Conservation (phyloP, 2,113 vertebrate species). For the Emydocephalus ijimae region DNA sequence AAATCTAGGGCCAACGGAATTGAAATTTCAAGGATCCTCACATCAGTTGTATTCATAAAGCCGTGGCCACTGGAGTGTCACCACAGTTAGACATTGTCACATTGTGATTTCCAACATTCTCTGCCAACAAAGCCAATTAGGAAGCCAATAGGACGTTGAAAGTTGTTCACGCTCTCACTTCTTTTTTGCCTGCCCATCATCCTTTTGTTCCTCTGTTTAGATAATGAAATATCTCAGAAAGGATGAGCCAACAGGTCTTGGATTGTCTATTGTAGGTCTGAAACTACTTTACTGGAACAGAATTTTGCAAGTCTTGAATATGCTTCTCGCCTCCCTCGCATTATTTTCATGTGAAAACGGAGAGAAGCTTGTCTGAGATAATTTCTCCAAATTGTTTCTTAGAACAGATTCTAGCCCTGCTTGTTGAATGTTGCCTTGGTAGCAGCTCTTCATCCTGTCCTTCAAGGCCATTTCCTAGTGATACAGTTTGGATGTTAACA, state of each 20-base stretch:
- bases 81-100: not conserved
- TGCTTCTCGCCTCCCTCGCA: not conserved
- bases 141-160: not conserved
- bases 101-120: not conserved
- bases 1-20: not conserved
- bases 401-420: not conserved
- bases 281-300: not conserved
- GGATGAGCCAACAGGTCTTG: not conserved
- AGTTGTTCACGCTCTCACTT: not conserved
- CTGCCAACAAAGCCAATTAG: not conserved
- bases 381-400: not conserved
- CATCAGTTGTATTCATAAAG: not conserved
- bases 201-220: not conserved
- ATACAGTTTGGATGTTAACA: not conserved
- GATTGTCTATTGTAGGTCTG: not conserved
- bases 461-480: not conserved
- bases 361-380: not conserved
- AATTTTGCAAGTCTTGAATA: not conserved
- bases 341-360: not conserved
- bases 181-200: not conserved
- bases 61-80: not conserved
- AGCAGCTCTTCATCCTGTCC: not conserved
- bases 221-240: not conserved
- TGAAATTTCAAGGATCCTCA: not conserved
- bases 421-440: not conserved